Evolutionary conservation across 2,113 vertebrate genomes (phyloP).

Genomic region (Bostrychus sinensis): DNA sequence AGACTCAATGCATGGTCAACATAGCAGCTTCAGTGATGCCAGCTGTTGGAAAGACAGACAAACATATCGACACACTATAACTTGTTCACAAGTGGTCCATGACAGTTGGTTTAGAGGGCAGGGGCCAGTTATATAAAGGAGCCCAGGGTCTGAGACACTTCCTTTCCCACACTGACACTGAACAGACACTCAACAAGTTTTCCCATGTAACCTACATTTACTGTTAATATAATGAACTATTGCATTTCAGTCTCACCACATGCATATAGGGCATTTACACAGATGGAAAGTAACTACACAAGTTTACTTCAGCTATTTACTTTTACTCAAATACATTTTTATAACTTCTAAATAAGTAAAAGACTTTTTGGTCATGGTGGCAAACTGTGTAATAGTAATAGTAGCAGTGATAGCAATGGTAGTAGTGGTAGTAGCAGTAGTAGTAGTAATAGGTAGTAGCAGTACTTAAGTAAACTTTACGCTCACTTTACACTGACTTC

Average conservation of each 20-base stretch:
- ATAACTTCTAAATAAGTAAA: slow-evolving; percentile 40
- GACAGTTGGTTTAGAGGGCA: slow-evolving; percentile 53
- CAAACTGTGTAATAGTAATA: too few relatives aligned
- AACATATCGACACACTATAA: slow-evolving; percentile 38
- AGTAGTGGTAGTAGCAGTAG: slow-evolving; percentile 16
- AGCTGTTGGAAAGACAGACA: slow-evolving; percentile 46
- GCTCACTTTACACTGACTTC: too few relatives aligned
- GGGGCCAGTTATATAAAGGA: slow-evolving; percentile 49
- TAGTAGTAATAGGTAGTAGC: not conserved
- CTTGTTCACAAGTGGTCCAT: slow-evolving; percentile 25
- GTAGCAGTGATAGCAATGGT: slow-evolving; percentile 1
- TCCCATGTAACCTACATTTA: slow-evolving; percentile 50
- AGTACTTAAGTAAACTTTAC: not conserved
- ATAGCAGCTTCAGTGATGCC: slow-evolving; percentile 27
- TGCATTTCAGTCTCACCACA: slow-evolving; percentile 41
- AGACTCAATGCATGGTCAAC: slow-evolving; percentile 27
- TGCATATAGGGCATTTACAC: slow-evolving; percentile 29
- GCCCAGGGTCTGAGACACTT: slow-evolving; percentile 50
- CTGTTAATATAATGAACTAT: slow-evolving; percentile 32
- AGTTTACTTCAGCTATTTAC: too few relatives aligned
- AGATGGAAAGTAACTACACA: slow-evolving; percentile 6
- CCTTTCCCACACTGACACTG: slow-evolving; percentile 59
- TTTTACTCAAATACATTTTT: too few relatives aligned
- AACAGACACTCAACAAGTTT: slow-evolving; percentile 34
- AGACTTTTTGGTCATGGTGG: too few relatives aligned